Evolutionary conservation across 1,140 invertebrate species (phyloP), one percentile per base, ranked within the genome.

Genomic region (Cecropterus lyciades): DNA sequence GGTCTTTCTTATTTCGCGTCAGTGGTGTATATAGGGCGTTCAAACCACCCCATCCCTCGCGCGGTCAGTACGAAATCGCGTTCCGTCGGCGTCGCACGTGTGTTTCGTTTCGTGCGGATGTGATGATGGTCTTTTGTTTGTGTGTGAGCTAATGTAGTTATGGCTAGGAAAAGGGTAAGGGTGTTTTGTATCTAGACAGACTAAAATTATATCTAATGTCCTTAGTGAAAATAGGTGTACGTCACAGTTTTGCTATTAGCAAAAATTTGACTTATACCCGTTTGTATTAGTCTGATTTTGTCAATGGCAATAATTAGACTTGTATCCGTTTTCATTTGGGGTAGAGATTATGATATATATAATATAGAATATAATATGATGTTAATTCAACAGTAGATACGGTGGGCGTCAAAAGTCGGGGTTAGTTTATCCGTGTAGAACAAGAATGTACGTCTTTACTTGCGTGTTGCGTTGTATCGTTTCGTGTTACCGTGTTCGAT

Each of bases 111-210:
- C 60, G 51, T 48, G 43, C 67, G 46, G 64, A 57, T 45, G 55
- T 57, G 40, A 20, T 24, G 1, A 56, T 71, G 68, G 17, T 52
- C n/a, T 20, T 20, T 68, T 66, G 72, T 53, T 56, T 75, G 67
- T 48, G 65, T 71, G 68, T 73, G 60, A 70, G 67, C 65, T 72
- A 59, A 30, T 72, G 70, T 75, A 56, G 64, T 63, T 55, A 89
- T 89, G 87, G 85, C 87, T 79, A 89, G 80, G 75, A 89, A 89
- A 82, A 75, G 87, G 87, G 87, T 89, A 85, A 86, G 82, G 71
- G 66, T 40, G 30, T 56, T 45, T 43, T 57, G 8, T 14, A 45
- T 56, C 3, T 57, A 14, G 42, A 27, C n/a, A n/a, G n/a, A n/a
- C n/a, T n/a, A n/a, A n/a, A n/a, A n/a, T n/a, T n/a, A n/a, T n/a